Percentiles rank a stretch among this genome's conserved stretches.
phyloP scores from a whole-genome alignment of 1,140 invertebrate genomes.

The Centruroides sculpturatus region DNA sequence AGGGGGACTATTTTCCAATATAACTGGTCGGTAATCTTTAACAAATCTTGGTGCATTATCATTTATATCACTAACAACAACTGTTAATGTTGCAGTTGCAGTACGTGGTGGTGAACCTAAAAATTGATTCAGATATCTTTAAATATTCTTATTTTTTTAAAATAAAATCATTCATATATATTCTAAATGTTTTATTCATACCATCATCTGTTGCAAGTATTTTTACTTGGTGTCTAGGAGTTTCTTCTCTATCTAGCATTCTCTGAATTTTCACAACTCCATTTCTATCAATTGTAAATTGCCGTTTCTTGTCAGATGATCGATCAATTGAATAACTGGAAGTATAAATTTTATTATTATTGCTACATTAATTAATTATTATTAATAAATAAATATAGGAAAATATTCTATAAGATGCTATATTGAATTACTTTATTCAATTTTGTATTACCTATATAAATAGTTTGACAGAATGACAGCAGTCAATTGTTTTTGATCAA shows the following conservation, averaged over 20 bases:
- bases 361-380: too few relatives aligned
- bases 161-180: too few relatives aligned
- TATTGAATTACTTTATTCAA: too few relatives aligned
- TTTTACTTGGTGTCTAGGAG: conserved; percentile 65
- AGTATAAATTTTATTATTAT: not conserved
- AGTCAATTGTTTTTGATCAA: too few relatives aligned
- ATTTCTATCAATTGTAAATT: conserved; percentile 81
- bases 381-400: too few relatives aligned
- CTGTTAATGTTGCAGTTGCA: conserved; percentile 85
- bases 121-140: not conserved
- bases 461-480: too few relatives aligned
- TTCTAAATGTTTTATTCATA: not conserved
- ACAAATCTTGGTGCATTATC: conserved; percentile 51
- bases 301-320: conserved; percentile 72
- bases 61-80: conserved; percentile 92
- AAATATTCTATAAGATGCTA: too few relatives aligned
- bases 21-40: conserved; percentile 76
- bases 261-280: conserved; percentile 85
- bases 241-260: conserved; percentile 61
- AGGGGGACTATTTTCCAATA: conserved; percentile 69
- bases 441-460: too few relatives aligned
- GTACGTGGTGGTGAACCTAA: conserved; percentile 60
- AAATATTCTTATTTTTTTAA: too few relatives aligned
- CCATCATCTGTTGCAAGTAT: conserved; percentile 29
- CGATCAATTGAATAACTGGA: conserved; percentile 67